These are phyloP conservation scores for Columba janthina DNA, from an alignment of 2,113 vertebrate species.

Conservation along the genomic window DNA sequence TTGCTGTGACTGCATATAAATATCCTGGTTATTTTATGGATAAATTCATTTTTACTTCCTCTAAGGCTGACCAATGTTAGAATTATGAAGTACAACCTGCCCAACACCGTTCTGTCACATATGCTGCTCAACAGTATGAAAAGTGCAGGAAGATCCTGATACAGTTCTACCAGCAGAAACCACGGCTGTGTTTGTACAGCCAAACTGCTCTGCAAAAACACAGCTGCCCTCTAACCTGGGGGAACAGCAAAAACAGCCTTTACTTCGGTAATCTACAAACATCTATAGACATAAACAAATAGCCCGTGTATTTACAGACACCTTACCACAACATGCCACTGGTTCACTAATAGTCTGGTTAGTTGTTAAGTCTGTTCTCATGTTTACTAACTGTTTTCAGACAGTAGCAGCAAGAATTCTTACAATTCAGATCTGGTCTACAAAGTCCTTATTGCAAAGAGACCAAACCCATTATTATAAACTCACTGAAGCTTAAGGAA, in stretches of 20 bases:
- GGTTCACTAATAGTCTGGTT: background rate
- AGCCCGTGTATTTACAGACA: background rate
- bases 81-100: background rate
- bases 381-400: background rate
- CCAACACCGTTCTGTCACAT: background rate
- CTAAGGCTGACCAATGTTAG: background rate
- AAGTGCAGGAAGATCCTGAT: background rate
- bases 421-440: background rate
- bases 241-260: background rate
- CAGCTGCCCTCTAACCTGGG: background rate
- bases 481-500: background rate
- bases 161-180: background rate
- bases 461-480: background rate
- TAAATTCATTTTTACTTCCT: background rate
- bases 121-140: rapidly evolving
- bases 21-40: background rate
- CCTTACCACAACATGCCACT: rapidly evolving
- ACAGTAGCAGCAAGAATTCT: background rate
- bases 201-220: background rate
- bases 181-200: background rate
- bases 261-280: background rate
- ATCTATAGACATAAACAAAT: background rate
- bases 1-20: background rate
- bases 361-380: no score
- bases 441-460: background rate